Evolutionary conservation across 2,888 invertebrate genomes (phyloP).

Genomic region (Sphaerophoria taeniata): DNA sequence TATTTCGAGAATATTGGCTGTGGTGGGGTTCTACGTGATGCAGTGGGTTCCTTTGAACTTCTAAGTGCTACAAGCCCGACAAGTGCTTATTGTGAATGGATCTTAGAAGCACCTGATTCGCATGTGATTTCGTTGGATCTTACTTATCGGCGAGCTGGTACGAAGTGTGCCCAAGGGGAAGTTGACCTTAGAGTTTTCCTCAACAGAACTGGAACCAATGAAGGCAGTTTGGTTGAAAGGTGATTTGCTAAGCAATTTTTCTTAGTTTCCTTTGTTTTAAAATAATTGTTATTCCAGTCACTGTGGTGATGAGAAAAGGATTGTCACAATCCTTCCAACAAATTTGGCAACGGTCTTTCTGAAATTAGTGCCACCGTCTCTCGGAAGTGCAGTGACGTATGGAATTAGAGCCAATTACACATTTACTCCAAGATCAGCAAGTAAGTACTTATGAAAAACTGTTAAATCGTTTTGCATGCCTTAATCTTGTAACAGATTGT

Average conservation of each 20-base stretch:
- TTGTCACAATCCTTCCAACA: too few relatives aligned
- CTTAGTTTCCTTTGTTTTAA: not conserved
- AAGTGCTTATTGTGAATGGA: constrained; percentile 86
- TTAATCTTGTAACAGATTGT: too few relatives aligned
- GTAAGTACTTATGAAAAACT: too few relatives aligned
- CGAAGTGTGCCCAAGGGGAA: too few relatives aligned
- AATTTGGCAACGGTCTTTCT: too few relatives aligned
- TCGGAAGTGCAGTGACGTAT: too few relatives aligned
- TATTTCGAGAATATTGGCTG: constrained; percentile 86
- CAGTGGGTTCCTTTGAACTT: constrained; percentile 73
- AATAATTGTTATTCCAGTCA: constrained; percentile 48
- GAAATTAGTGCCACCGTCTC: too few relatives aligned
- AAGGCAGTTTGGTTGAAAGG: constrained; percentile 75
- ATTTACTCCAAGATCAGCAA: constrained; percentile 58
- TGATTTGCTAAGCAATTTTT: too few relatives aligned
- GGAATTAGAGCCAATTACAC: constrained; percentile 66
- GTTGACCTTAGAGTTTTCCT: too few relatives aligned
- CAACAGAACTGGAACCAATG: too few relatives aligned
- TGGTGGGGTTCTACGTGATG: constrained; percentile 87
- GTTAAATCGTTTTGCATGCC: too few relatives aligned
- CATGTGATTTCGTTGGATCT: constrained; percentile 83
- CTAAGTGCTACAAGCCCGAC: not conserved
- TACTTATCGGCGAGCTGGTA: constrained; percentile 36
- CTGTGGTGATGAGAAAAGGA: constrained; percentile 54
- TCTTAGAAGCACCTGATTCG: constrained; percentile 87